phyloP scores from a whole-genome alignment of 2,888 invertebrate genomes.

The Portevinia maculata region DNA sequence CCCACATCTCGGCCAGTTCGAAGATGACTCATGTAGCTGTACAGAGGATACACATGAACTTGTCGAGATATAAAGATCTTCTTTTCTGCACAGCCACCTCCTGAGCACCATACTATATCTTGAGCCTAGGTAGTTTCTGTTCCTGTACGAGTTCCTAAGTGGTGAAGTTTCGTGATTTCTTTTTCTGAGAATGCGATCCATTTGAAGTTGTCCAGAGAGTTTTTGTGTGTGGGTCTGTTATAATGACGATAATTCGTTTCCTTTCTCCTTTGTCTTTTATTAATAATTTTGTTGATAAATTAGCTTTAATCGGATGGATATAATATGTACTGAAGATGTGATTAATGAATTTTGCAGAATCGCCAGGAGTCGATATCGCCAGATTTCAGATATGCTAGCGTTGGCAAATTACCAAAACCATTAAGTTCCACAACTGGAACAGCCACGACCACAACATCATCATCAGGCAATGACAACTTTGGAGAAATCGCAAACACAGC shows the following conservation, averaged over 20 bases:
- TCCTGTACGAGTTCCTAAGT: constrained; percentile 9
- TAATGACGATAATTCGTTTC: constrained; percentile 34
- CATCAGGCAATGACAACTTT: constrained; percentile 78
- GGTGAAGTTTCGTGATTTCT: constrained; percentile 36
- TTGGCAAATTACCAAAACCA: constrained; percentile 80
- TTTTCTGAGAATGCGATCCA: constrained; percentile 30
- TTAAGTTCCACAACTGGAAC: constrained; percentile 63
- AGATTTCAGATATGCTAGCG: constrained; percentile 81
- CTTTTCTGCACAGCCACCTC: constrained; percentile 27
- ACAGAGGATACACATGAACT: constrained; percentile 36
- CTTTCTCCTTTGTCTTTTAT: constrained; percentile 25
- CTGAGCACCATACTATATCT: constrained; percentile 10
- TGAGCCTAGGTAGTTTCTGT: constrained; percentile 11
- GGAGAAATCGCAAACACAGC: constrained; percentile 83
- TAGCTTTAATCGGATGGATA: constrained; percentile 7
- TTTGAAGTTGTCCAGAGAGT: constrained; percentile 17
- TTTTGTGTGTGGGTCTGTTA: constrained; percentile 51
- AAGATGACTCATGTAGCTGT: constrained; percentile 48
- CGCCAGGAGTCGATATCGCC: constrained; percentile 82
- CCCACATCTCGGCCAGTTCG: constrained; percentile 25
- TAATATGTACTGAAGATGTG: constrained; percentile 4
- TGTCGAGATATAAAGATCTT: constrained; percentile 36
- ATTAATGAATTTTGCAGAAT: constrained; percentile 74
- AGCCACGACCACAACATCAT: constrained; percentile 75
- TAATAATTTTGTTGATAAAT: constrained; percentile 38